phyloP scores from a whole-genome alignment of 2,888 invertebrate species.

The Magallana nippona region DNA sequence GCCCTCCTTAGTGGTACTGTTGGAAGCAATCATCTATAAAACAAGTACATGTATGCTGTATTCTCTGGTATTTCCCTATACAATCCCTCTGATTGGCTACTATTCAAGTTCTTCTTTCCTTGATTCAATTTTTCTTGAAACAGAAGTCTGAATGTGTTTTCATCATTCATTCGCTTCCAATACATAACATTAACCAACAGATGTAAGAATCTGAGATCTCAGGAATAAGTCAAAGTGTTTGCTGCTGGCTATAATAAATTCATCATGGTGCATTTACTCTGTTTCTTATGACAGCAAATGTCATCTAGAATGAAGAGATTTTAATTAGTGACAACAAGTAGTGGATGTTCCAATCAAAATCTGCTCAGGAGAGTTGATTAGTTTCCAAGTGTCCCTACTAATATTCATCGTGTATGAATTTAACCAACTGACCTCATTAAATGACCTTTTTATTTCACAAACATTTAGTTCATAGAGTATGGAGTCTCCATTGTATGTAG shows the following conservation, averaged over 20 bases:
- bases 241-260: neutral
- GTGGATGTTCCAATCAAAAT: too few relatives aligned
- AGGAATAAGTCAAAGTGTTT: neutral
- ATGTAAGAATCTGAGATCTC: neutral
- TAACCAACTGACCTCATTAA: too few relatives aligned
- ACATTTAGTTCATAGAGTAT: too few relatives aligned
- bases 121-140: neutral
- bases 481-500: too few relatives aligned
- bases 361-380: too few relatives aligned
- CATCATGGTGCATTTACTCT: neutral
- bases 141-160: conserved; percentile 8
- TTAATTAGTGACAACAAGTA: too few relatives aligned
- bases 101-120: conserved; percentile 25
- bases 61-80: neutral
- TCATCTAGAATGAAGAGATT: too few relatives aligned
- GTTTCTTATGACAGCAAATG: too few relatives aligned
- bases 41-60: neutral
- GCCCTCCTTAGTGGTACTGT: neutral
- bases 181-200: neutral
- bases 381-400: too few relatives aligned
- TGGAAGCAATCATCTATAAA: neutral
- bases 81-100: neutral
- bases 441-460: too few relatives aligned
- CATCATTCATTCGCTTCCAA: conserved; percentile 1
- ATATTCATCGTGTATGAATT: too few relatives aligned